Base-by-base conservation (phyloP, 35 echinoderm and acorn worm genomes). In the Diadema setosum region DNA sequence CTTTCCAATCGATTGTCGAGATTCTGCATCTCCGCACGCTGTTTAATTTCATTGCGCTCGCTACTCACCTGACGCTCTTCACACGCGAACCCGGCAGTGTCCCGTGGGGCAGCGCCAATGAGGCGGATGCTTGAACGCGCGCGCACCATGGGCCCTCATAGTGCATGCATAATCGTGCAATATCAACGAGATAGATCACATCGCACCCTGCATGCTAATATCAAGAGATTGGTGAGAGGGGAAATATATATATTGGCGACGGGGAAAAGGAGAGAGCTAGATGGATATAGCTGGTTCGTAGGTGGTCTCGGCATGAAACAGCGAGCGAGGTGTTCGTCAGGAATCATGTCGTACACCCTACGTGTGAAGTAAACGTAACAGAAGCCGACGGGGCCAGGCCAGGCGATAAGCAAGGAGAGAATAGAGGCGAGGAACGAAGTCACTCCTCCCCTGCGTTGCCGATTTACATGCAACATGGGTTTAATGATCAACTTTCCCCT, bases 1-100 rank as follows among this genome's bases (percentile, higher is more conserved):
- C n/a, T n/a, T n/a, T n/a, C 1, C 30, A 33, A 67, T 67, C 37
- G 63, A 67, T 67, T 32, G 21, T 34, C 20, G 25, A 67, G 63
- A 67, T 67, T 31, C 27, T 26, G 63, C 63, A 33, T 8, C 63
- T 26, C 63, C 37, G 63, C 63, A 18, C 63, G 63, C 37, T 67
- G 63, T 67, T 67, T 67, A 67, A 67, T 67, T 67, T 67, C 63
- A 67, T 67, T 67, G 63, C 63, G 63, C 63, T 32, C 37, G 63
- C 63, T 27, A 7, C 63, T 67, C 63, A 67, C 63, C 63, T 67
- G 63, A 67, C 63, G 63, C 30, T 26, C 63, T 67, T 67, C 63
- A 67, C 63, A 67, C 63, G 63, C 63, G 37, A 67, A 34, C 63
- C 37, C 27, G 63, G 63, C 63, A 26, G 63, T 34, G 63, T 67